Conservation (phyloP, 2,888 invertebrate species). For the Synanthedon vespiformis region DNA sequence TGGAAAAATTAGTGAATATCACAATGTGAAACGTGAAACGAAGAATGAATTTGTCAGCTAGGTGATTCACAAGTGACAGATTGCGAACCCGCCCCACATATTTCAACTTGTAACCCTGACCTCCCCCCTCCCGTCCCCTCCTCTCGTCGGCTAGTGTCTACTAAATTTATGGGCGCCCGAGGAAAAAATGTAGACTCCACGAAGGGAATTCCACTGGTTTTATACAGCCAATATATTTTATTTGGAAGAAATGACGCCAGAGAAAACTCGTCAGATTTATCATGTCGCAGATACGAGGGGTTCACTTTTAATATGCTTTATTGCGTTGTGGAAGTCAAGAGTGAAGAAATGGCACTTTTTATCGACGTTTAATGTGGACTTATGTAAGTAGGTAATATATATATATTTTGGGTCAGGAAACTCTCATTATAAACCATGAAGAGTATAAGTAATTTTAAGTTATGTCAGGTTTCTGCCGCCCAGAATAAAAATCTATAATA, state of each 20-base stretch:
- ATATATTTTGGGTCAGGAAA: too few relatives aligned
- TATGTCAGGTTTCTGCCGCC: too few relatives aligned
- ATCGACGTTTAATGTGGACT: too few relatives aligned
- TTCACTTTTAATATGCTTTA: not conserved
- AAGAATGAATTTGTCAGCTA: conserved; percentile 34
- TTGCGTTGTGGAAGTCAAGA: not conserved
- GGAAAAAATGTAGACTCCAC: conserved; percentile 40
- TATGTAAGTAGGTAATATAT: too few relatives aligned
- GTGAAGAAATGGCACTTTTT: too few relatives aligned
- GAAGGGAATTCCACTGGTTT: conserved; percentile 44
- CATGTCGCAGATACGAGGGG: conserved; percentile 7
- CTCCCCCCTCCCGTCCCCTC: not conserved
- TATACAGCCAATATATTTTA: conserved; percentile 52
- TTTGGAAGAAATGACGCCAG: conserved; percentile 42
- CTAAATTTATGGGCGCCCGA: conserved; percentile 37
- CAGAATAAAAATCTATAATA: too few relatives aligned
- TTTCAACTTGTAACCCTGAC: conserved; percentile 17
- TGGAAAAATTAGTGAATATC: not conserved
- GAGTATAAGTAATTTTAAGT: too few relatives aligned
- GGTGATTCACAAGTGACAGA: conserved; percentile 36
- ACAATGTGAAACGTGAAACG: not conserved
- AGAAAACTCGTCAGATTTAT: conserved; percentile 30
- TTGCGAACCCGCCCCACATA: conserved; percentile 28
- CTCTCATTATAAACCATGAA: too few relatives aligned
- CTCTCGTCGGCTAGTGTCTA: conserved; percentile 21